phyloP scores from a whole-genome alignment of 1,140 invertebrate genomes.

The Berghia stephanieae region DNA sequence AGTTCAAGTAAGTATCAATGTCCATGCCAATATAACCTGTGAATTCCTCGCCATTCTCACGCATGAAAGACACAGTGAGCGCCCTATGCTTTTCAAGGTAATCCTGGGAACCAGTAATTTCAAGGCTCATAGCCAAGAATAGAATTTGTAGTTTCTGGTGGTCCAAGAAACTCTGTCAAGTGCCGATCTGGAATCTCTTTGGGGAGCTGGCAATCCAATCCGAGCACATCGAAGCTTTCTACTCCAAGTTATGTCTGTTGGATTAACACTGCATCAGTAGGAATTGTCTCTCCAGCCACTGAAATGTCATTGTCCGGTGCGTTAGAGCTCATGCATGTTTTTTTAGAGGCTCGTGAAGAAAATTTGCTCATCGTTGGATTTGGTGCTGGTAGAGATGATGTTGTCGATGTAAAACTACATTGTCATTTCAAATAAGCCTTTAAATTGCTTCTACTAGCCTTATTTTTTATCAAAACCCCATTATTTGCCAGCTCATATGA shows the following conservation, averaged over 20 bases:
- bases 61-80: too few relatives aligned
- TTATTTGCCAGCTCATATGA: constrained; percentile 11
- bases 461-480: background rate
- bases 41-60: too few relatives aligned
- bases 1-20: too few relatives aligned
- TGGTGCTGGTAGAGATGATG: background rate
- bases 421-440: background rate
- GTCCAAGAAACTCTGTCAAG: background rate
- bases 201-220: background rate
- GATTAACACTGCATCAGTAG: background rate
- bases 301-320: background rate
- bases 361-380: background rate
- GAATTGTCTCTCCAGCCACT: background rate
- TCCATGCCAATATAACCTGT: too few relatives aligned
- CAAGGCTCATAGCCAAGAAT: constrained; percentile 1
- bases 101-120: too few relatives aligned
- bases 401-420: background rate
- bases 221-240: background rate
- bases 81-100: too few relatives aligned
- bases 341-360: background rate
- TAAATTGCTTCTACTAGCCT: background rate
- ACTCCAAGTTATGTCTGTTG: background rate
- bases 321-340: too few relatives aligned
- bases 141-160: background rate
- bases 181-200: constrained; percentile 8